Conservation (phyloP, 2,113 vertebrate genomes). For the Thamnaconus septentrionalis region DNA sequence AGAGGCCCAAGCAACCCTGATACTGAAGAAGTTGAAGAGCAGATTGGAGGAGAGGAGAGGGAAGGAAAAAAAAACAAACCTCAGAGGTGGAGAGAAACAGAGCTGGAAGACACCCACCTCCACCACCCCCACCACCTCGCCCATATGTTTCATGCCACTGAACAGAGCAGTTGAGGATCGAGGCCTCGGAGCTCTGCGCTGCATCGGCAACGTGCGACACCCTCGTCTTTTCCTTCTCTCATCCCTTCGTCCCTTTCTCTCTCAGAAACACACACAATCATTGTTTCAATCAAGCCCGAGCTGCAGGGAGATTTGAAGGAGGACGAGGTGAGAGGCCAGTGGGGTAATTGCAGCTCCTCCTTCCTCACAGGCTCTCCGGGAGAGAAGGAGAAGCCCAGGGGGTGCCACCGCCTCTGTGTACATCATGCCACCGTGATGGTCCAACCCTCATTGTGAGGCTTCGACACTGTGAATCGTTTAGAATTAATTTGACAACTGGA, state of each 20-base stretch:
- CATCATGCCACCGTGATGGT: neutral
- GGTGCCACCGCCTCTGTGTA: neutral
- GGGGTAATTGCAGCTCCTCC: conserved; percentile 22
- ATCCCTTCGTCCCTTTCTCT: conserved; percentile 2
- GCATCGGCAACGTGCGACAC: too few relatives aligned
- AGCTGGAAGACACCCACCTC: conserved; percentile 38
- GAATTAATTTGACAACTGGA: conserved; percentile 22
- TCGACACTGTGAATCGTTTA: conserved; percentile 26
- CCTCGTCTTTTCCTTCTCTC: too few relatives aligned
- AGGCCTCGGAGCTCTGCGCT: conserved; percentile 33
- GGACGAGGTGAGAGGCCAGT: conserved; percentile 50
- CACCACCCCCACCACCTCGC: conserved; percentile 9
- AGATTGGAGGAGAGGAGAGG: neutral
- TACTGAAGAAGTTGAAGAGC: neutral
- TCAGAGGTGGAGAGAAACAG: conserved; percentile 22
- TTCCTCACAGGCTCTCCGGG: conserved; percentile 38
- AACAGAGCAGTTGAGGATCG: conserved; percentile 42
- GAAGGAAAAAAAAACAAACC: conserved; percentile 22
- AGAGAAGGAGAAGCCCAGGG: conserved; percentile 6
- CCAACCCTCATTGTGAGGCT: conserved; percentile 13
- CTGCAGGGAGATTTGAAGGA: conserved; percentile 26
- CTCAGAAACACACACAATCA: conserved; percentile 26
- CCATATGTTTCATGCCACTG: conserved; percentile 56
- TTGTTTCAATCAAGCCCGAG: conserved; percentile 30
- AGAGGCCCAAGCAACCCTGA: conserved; percentile 85